Percentiles rank a stretch among this genome's conserved stretches.
These are phyloP conservation scores for Struthio camelus DNA, from an alignment of 2,113 vertebrate genomes.

Conservation along the genomic window DNA sequence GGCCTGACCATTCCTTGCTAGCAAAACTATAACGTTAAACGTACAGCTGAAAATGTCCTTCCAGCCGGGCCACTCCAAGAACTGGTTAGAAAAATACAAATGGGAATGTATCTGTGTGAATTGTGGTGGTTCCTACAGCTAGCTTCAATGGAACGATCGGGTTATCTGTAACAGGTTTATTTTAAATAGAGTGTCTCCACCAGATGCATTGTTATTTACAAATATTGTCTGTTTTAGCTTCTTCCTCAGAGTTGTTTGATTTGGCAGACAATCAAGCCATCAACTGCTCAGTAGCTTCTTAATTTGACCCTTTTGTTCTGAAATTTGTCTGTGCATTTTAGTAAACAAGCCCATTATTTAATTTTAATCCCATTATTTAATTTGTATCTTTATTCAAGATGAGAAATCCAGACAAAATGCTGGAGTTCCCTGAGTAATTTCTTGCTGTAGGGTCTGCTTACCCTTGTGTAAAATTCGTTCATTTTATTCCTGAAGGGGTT, in stretches of 20 bases:
- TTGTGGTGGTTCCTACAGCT: background rate
- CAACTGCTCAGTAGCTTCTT: background rate
- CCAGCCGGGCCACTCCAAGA: background rate
- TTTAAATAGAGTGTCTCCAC: background rate
- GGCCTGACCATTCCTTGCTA: background rate
- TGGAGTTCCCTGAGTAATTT: no score
- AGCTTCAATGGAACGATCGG: background rate
- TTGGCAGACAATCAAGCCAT: background rate
- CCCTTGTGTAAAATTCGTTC: background rate
- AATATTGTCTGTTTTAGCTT: background rate
- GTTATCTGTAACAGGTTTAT: background rate
- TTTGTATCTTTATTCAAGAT: background rate
- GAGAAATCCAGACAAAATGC: background rate
- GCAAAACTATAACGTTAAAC: background rate
- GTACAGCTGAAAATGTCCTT: background rate
- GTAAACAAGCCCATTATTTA: no score
- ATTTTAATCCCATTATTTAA: background rate
- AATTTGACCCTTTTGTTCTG: background rate
- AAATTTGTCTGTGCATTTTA: background rate
- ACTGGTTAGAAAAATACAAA: background rate
- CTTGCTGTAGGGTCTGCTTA: no score
- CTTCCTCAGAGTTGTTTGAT: background rate
- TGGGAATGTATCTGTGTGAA: background rate
- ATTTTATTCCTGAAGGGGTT: background rate
- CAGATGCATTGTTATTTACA: background rate